Conservation (phyloP, 2,113 vertebrate genomes). For the Heterotilapia buettikoferi region DNA sequence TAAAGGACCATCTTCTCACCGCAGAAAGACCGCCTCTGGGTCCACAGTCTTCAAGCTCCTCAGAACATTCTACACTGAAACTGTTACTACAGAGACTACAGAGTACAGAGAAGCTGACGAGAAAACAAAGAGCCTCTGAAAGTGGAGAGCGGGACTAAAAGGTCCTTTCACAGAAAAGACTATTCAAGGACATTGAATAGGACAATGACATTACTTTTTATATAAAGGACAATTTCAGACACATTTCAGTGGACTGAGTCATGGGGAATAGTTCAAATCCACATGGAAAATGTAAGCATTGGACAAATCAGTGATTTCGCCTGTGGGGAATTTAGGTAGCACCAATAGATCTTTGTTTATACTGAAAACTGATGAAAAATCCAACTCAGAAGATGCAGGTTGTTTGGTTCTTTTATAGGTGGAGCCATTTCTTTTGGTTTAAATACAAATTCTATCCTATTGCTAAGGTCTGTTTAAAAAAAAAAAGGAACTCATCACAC, state of each 20-base stretch:
- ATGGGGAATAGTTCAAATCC: background rate
- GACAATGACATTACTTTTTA: background rate
- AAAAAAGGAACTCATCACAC: slow-evolving; percentile 39
- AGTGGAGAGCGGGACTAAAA: slow-evolving; percentile 1
- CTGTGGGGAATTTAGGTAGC: slow-evolving; percentile 11
- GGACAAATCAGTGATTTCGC: slow-evolving; percentile 27
- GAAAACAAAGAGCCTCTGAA: slow-evolving; percentile 26
- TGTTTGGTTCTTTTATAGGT: slow-evolving; percentile 34
- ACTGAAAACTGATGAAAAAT: slow-evolving; percentile 39
- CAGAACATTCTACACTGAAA: slow-evolving; percentile 17
- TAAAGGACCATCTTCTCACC: slow-evolving; percentile 5
- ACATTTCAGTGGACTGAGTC: slow-evolving; percentile 17
- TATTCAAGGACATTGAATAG: background rate
- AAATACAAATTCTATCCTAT: slow-evolving; percentile 23
- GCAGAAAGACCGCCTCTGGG: slow-evolving; percentile 16
- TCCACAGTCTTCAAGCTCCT: slow-evolving; percentile 18
- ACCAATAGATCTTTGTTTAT: slow-evolving; percentile 1
- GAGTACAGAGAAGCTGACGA: background rate
- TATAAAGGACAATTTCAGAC: slow-evolving; percentile 20
- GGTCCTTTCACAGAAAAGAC: slow-evolving; percentile 30
- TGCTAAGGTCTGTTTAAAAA: slow-evolving; percentile 23
- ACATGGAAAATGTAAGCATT: background rate
- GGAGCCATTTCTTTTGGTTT: background rate
- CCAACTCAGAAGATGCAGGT: slow-evolving; percentile 27
- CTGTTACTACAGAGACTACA: background rate